These are phyloP conservation scores for Thamnophis elegans DNA, from an alignment of 2,797 vertebrate genomes.

Conservation along the genomic window DNA sequence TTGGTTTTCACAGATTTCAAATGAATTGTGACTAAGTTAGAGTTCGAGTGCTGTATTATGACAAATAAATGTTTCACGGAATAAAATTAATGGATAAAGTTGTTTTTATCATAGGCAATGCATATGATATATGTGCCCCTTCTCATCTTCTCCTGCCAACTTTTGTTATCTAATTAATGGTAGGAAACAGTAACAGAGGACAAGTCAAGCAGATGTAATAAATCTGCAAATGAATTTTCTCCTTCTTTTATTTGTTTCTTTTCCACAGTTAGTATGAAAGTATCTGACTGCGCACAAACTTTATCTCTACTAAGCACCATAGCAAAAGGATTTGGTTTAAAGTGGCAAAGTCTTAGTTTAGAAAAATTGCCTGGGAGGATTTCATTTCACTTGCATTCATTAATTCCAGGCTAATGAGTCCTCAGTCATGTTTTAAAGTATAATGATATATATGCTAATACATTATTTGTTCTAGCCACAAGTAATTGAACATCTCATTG, in stretches of 20 bases:
- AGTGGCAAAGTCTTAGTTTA: constrained; percentile 25
- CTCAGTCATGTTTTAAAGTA: constrained; percentile 62
- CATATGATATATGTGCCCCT: neutral
- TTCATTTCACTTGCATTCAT: constrained; percentile 51
- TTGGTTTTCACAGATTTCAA: neutral
- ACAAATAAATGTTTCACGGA: neutral
- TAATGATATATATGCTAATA: constrained; percentile 65
- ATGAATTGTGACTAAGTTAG: constrained; percentile 1
- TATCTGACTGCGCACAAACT: neutral
- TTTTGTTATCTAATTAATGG: constrained; percentile 9
- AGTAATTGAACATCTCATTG: constrained; percentile 54
- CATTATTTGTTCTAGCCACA: constrained; percentile 47
- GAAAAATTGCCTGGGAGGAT: constrained; percentile 52
- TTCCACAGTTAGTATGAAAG: neutral
- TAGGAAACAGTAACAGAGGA: neutral
- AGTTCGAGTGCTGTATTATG: neutral
- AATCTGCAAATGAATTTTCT: constrained; percentile 42
- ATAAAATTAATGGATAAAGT: neutral
- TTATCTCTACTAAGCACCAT: constrained; percentile 29
- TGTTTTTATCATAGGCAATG: neutral
- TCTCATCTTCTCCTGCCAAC: neutral
- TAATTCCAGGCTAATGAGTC: constrained; percentile 58
- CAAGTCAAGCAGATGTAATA: constrained; percentile 22
- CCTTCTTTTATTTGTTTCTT: neutral
- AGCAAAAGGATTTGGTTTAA: constrained; percentile 42